Base-by-base conservation (phyloP, 30 jellyfish, hydroid and myxozoan genomes). In the Pelagia noctiluca region DNA sequence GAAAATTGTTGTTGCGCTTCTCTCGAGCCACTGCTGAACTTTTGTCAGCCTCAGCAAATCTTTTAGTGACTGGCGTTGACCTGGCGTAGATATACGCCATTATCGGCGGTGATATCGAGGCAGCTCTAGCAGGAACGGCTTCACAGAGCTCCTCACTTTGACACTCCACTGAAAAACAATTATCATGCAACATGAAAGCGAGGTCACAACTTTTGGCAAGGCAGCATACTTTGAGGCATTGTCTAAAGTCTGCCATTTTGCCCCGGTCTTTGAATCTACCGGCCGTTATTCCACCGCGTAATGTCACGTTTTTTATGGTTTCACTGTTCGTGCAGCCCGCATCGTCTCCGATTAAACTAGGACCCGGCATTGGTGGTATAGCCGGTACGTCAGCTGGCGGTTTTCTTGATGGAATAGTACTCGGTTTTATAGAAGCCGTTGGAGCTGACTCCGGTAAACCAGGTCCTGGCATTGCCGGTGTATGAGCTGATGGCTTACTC, bases 261-360 rank as follows among this genome's bases (percentile, higher is more conserved):
- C 98, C 98, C 16, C 97, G 57, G 83, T 93, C 98, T 60, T 63
- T 83, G 71, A 93, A 93, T 46, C 52, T 87, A 11, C 98, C 98
- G 0, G 98, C 78, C 23, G 63, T 83, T 34, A 93, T 46, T 0
- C 97, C 97, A 21, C 97, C 97, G 18, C 97, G 96, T 26, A 93
- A 61, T 0, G 98, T 93, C 46, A 88, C 96, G 42, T 93, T 87
- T 26, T 65, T 64, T 33, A 93, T 70, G 2, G 72, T 82, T 66
- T 93, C 96, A 35, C 98, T 93, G 61, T 80, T 81, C 35, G 97
- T 93, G 80, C 98, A 93, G 70, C 97, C 85, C 0, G 96, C 88
- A 61, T 93, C 98, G 21, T 81, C 98, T 2, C 70, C 97, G 32
- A 67, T 49, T 48, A 23, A 31, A 52, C 88, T 78, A 35, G 79